These are phyloP conservation scores for Gymnorhina tibicen DNA, from an alignment of 2,113 vertebrate genomes.

Conservation along the genomic window DNA sequence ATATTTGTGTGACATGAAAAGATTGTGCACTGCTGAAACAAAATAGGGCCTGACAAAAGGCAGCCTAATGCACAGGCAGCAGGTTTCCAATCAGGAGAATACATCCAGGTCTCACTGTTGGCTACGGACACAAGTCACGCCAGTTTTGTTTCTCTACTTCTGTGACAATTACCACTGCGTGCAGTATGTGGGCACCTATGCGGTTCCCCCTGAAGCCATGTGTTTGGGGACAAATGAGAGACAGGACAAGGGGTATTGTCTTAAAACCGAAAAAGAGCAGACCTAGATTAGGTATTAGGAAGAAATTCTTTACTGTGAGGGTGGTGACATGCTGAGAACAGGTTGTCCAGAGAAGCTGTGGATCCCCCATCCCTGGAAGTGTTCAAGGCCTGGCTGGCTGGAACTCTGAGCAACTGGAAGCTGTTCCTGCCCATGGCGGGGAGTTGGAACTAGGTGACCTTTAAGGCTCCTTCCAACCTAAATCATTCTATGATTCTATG, in stretches of 20 bases:
- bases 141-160: background rate
- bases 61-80: background rate
- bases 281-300: background rate
- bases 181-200: fast-evolving
- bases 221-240: background rate
- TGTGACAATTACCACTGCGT: fast-evolving
- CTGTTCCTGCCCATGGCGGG: fast-evolving
- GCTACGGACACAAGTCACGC: background rate
- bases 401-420: background rate
- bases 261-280: background rate
- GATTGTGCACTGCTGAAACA: background rate
- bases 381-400: background rate
- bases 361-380: background rate
- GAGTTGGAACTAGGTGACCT: background rate
- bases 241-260: background rate
- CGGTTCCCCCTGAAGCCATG: fast-evolving
- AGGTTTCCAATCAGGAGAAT: background rate
- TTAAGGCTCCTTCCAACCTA: background rate
- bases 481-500: background rate
- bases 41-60: background rate
- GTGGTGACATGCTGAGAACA: background rate
- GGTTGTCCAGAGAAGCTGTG: background rate
- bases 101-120: background rate
- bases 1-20: conserved; percentile 46
- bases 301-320: background rate